Evolutionary conservation across 2,113 vertebrate species (phyloP).

Genomic region (Tachysurus fulvidraco): DNA sequence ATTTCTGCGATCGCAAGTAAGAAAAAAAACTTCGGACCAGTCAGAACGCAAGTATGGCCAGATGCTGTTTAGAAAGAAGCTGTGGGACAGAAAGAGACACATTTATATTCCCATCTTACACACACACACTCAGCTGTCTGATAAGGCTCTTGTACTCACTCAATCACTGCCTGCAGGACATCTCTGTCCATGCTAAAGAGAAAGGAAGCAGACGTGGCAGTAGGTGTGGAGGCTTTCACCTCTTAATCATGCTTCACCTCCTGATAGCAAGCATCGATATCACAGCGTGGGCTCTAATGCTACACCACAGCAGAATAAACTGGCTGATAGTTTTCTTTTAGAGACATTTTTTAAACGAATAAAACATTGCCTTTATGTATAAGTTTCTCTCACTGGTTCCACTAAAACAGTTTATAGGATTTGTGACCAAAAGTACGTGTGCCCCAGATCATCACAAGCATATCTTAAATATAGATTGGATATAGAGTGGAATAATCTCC

Average conservation of each 20-base stretch:
- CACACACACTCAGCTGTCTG: neutral
- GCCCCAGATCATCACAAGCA: neutral
- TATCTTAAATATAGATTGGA: no score
- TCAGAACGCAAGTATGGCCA: neutral
- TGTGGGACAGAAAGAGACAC: neutral
- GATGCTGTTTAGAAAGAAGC: neutral
- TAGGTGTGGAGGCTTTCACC: conserved; percentile 10
- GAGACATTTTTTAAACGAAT: no score
- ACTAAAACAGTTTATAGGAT: no score
- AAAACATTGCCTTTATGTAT: no score
- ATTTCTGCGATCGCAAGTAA: no score
- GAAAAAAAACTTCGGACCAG: neutral
- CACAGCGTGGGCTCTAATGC: neutral
- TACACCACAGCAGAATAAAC: neutral
- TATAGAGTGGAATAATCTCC: neutral
- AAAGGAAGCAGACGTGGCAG: neutral
- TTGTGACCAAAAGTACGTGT: neutral
- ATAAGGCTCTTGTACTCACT: neutral
- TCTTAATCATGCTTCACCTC: neutral
- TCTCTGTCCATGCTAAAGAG: neutral
- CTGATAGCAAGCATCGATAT: neutral
- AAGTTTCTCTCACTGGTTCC: no score
- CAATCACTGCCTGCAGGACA: conserved; percentile 4
- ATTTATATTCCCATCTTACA: neutral
- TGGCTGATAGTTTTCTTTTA: neutral